Evolutionary conservation across 92 coral and sea anemone species (phyloP).

Genomic region (Phenganax marumi): DNA sequence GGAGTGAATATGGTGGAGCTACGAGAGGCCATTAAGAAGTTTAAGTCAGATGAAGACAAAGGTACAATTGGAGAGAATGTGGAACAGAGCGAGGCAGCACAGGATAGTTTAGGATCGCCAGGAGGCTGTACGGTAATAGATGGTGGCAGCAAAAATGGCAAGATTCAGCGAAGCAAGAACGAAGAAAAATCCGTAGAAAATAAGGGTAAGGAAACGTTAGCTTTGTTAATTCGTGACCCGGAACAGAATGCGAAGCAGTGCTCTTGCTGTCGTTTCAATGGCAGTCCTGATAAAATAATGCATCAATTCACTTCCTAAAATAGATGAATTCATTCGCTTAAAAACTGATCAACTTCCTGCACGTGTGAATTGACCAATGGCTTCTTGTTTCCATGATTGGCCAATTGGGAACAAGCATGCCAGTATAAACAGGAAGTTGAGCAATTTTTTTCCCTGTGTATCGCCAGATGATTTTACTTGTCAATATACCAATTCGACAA

Average conservation of each 20-base stretch:
- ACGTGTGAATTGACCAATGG: too few relatives aligned
- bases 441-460: too few relatives aligned
- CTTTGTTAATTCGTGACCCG: not conserved
- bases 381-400: too few relatives aligned
- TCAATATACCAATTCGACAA: too few relatives aligned
- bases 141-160: not conserved
- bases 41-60: not conserved
- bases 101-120: not conserved
- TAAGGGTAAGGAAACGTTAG: not conserved
- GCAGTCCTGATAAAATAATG: too few relatives aligned
- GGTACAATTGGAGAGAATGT: not conserved
- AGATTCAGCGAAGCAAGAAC: not conserved
- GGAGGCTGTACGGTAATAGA: not conserved
- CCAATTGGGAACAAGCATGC: too few relatives aligned
- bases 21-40: conserved; percentile 22
- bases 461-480: too few relatives aligned
- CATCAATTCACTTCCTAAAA: too few relatives aligned
- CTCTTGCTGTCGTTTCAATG: not conserved
- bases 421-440: too few relatives aligned
- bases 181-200: not conserved
- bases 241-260: not conserved
- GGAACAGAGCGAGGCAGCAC: not conserved
- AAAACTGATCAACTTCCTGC: too few relatives aligned
- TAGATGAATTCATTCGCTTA: too few relatives aligned
- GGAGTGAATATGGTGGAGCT: conserved; percentile 15